A percentile compares a stretch with the other conserved stretches of the same genome.
Conservation (phyloP, 2,888 invertebrate species). For the Pecten maximus region DNA sequence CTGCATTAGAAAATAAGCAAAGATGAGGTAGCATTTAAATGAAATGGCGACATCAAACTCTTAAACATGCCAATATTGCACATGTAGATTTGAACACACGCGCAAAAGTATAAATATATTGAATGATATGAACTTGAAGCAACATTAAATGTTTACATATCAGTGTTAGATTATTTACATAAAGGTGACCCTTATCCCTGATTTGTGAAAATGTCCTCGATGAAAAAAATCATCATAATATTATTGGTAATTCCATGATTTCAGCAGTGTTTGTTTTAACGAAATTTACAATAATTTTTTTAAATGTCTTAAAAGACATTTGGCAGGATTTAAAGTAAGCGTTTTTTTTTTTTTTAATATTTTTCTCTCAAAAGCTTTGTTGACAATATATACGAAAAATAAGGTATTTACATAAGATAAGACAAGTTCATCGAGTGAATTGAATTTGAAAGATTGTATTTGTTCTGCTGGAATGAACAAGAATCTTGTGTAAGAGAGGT, state of each 20-base stretch:
- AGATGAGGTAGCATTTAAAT: too few species aligned
- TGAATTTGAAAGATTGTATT: not conserved
- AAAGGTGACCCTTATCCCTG: not conserved
- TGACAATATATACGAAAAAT: too few species aligned
- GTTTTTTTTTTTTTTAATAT: not conserved
- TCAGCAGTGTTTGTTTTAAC: not conserved
- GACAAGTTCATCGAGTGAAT: too few species aligned
- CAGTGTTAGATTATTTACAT: not conserved
- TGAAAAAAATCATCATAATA: not conserved
- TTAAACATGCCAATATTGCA: too few species aligned
- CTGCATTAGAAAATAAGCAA: too few species aligned
- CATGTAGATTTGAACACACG: too few species aligned
- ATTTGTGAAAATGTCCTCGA: not conserved
- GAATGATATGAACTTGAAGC: not conserved
- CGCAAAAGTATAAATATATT: too few species aligned
- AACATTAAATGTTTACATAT: not conserved
- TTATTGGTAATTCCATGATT: not conserved
- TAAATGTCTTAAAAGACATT: not conserved
- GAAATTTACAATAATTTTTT: not conserved
- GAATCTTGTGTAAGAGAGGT: not conserved
- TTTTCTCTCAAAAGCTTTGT: too few species aligned
- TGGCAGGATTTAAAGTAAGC: not conserved
- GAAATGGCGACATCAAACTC: too few species aligned
- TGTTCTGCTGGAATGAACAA: not conserved
- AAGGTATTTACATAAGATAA: too few species aligned